Percentiles rank a stretch among this genome's conserved stretches.
Conservation (phyloP, 2,888 invertebrate species). For the Micoletzkya japonica region DNA sequence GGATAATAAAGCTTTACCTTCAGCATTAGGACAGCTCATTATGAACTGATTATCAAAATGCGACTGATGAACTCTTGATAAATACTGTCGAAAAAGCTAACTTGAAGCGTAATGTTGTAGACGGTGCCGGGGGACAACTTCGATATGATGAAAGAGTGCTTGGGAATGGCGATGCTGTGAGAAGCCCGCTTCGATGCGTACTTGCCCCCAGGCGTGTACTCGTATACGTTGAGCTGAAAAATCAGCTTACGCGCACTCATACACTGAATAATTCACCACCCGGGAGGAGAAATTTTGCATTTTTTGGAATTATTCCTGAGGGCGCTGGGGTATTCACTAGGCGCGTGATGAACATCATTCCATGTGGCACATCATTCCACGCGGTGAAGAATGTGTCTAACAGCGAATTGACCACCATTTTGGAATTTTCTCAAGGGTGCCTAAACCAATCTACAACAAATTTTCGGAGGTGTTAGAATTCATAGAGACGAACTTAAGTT, state of each 20-base stretch:
- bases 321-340: neutral
- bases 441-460: no score
- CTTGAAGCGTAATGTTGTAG: conserved; percentile 51
- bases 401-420: no score
- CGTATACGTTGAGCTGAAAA: conserved; percentile 47
- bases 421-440: no score
- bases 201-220: conserved; percentile 26
- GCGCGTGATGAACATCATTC: no score
- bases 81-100: neutral
- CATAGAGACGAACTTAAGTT: no score
- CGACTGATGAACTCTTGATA: no score
- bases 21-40: no score
- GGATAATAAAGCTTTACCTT: no score
- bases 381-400: no score
- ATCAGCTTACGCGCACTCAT: neutral
- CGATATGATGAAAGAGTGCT: conserved; percentile 37
- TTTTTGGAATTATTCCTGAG: neutral
- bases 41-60: no score
- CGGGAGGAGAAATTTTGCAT: neutral
- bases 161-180: conserved; percentile 31
- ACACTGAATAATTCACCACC: neutral
- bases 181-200: neutral
- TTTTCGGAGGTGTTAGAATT: no score
- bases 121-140: conserved; percentile 40
- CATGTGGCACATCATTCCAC: no score